Base-by-base conservation (phyloP, 2,888 invertebrate genomes). In the Calliscelio sp. region DNA sequence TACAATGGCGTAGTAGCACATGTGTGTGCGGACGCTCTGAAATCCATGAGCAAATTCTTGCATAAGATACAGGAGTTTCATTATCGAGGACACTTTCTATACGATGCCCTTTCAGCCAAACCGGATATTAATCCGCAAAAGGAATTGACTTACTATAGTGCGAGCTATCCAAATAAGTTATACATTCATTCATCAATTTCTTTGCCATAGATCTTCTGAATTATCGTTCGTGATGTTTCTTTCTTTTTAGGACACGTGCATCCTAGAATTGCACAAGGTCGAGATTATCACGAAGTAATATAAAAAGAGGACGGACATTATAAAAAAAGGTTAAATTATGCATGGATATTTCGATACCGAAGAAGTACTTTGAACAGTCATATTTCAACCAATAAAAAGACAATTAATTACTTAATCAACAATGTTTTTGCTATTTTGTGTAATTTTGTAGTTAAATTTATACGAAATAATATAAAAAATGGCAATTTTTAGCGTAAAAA, bases 61-160 rank as follows among this genome's bases (percentile, higher is more conserved):
- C 75, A 75, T 73, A 71, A 71, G 73, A 44, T 49, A 63, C 75
- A 70, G n/a, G 28, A 71, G 71, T 77, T 80, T 81, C 84, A 80
- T 84, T 80, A 84, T 84, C 80, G 79, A 75, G 84, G 84, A 80
- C 84, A 84, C 84, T 84, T 84, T 84, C 84, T 80, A 79, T 53
- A 66, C 38, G 20, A 61, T 46, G 59, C 65, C 44, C 66, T 80
- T 71, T 77, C 84, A 66, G 68, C 49, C 38, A 18, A 77, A 80
- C 84, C 84, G 84, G 84, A 84, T 84, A 74, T 74, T 74, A 70
- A 84, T 77, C 74, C 74, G 75, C 80, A 65, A 79, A 78, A 68
- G 79, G 83, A 79, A 74, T 83, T 61, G 61, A 24, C 73, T 59
- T 35, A 55, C 70, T 70, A 61, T 49, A 65, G 59, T 78, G 2